A percentile compares a stretch with the other conserved stretches of the same genome.
phyloP scores from a whole-genome alignment of 2,113 vertebrate genomes.

The Xiphias gladius region DNA sequence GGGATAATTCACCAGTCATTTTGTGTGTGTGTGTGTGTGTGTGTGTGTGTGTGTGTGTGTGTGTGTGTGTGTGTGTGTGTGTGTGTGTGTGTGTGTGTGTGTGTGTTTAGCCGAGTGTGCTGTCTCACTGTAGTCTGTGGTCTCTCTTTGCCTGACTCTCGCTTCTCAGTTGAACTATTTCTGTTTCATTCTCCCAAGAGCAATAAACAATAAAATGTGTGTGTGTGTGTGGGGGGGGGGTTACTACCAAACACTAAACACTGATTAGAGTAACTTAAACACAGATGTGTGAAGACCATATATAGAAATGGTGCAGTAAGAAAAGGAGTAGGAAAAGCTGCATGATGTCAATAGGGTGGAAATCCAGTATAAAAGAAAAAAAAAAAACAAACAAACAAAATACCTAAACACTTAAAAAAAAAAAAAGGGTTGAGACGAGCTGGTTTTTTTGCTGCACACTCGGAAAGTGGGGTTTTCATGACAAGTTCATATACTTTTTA shows the following conservation, averaged over 20 bases:
- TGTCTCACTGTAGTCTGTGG: slow-evolving; percentile 21
- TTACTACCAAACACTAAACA: neutral
- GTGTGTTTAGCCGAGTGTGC: slow-evolving; percentile 3
- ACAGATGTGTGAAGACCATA: neutral
- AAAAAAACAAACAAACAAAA: neutral
- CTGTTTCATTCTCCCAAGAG: slow-evolving; percentile 32
- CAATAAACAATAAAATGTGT: slow-evolving; percentile 21
- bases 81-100: slow-evolving; percentile 10
- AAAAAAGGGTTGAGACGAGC: neutral
- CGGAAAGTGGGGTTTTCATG: slow-evolving; percentile 6
- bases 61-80: slow-evolving; percentile 19
- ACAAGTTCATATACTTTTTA: slow-evolving; percentile 29
- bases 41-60: too few species aligned
- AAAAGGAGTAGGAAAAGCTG: neutral
- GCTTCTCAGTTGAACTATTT: slow-evolving; percentile 35
- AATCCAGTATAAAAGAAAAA: neutral
- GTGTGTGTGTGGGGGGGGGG: too few species aligned
- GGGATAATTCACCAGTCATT: slow-evolving; percentile 62
- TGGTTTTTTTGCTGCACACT: neutral
- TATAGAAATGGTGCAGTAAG: neutral
- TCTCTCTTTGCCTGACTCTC: slow-evolving; percentile 30
- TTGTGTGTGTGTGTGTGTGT: slow-evolving; percentile 20
- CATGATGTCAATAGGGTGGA: slow-evolving; percentile 6
- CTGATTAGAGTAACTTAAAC: slow-evolving; percentile 19
- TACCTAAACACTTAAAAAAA: neutral